Percentiles rank a stretch among this genome's conserved stretches.
phyloP scores from a whole-genome alignment of 1,140 invertebrate species.

The Diachasmimorpha longicaudata region DNA sequence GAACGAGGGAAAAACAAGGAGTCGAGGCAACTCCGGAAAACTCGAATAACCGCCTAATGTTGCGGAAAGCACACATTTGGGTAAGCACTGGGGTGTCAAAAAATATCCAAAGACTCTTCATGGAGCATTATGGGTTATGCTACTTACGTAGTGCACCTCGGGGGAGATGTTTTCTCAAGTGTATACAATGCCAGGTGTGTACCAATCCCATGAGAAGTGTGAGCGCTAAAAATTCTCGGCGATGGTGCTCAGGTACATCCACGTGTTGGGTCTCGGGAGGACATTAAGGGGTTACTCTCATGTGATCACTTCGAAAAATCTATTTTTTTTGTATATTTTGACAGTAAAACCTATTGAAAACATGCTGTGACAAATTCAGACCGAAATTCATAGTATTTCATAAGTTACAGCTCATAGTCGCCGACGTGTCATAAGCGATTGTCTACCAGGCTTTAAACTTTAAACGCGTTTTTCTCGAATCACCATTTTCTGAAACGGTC shows the following conservation, averaged over 20 bases:
- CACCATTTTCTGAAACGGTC: no score
- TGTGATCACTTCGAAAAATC: no score
- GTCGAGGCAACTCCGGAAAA: neutral
- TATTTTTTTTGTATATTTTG: no score
- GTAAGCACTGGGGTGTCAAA: neutral
- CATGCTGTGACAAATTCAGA: no score
- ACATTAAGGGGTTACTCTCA: no score
- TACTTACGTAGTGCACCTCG: neutral
- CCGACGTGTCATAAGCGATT: no score
- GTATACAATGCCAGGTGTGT: neutral
- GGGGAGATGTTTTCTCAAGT: neutral
- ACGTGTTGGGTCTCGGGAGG: neutral
- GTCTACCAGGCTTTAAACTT: no score
- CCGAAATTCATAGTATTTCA: no score
- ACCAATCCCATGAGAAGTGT: neutral
- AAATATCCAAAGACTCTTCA: neutral
- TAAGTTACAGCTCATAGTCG: no score
- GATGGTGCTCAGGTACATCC: neutral
- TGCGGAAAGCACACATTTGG: constrained; percentile 6
- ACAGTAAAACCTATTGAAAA: no score
- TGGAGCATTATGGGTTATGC: neutral
- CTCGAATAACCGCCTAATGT: constrained; percentile 1
- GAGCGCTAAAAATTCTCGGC: neutral
- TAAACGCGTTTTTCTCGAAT: no score
- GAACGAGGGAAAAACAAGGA: neutral